Conservation (phyloP, 35 echinoderm and acorn worm species). For the Ptychodera flava region DNA sequence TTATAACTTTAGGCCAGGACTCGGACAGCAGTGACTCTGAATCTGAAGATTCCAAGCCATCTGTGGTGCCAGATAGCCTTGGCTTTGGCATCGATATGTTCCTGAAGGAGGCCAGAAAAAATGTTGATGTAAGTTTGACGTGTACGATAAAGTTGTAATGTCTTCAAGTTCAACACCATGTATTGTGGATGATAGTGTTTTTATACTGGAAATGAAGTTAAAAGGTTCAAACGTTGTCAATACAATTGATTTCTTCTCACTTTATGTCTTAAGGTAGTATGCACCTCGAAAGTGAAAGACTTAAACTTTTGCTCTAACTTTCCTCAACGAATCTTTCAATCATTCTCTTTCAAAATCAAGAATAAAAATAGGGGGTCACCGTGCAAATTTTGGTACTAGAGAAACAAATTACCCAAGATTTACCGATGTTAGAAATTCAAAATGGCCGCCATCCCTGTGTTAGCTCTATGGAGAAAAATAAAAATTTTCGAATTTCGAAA, state of each 20-base stretch:
- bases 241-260: background rate
- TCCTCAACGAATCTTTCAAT: too few relatives aligned
- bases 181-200: background rate
- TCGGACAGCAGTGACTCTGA: slow-evolving; percentile 32
- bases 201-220: background rate
- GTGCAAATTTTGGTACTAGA: too few relatives aligned
- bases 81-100: slow-evolving; percentile 18
- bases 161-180: background rate
- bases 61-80: slow-evolving; percentile 3
- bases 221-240: background rate
- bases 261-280: too few relatives aligned
- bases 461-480: too few relatives aligned
- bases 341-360: too few relatives aligned
- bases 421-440: too few relatives aligned
- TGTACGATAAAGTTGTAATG: background rate
- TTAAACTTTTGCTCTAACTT: too few relatives aligned
- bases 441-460: too few relatives aligned
- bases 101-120: slow-evolving; percentile 60
- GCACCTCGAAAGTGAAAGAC: too few relatives aligned
- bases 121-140: slow-evolving; percentile 28
- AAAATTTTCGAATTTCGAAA: too few relatives aligned
- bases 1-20: background rate
- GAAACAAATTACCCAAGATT: too few relatives aligned
- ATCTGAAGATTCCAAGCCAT: background rate
- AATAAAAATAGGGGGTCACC: too few relatives aligned